phyloP scores from a whole-genome alignment of 2,113 vertebrate genomes.

The Sclerurus mexicanus region DNA sequence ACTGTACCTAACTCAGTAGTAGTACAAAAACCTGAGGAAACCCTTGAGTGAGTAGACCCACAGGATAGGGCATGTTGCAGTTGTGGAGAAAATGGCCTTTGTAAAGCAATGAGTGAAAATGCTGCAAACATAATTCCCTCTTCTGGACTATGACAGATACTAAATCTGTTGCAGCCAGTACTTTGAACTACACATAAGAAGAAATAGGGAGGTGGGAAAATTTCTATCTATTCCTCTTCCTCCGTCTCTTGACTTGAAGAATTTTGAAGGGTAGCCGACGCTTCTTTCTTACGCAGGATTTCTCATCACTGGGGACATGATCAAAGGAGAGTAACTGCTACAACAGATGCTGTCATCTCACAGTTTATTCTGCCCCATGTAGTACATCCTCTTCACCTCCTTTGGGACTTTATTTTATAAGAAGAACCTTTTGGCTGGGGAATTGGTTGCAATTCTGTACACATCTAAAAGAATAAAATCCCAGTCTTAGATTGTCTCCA shows the following conservation, averaged over 20 bases:
- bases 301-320: not conserved
- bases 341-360: not conserved
- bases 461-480: not conserved
- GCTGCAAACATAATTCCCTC: not conserved
- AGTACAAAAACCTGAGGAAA: not conserved
- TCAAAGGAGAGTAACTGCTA: not conserved
- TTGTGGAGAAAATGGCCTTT: not conserved
- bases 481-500: not conserved
- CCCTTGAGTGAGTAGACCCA: not conserved
- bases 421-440: not conserved
- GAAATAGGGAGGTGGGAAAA: not conserved
- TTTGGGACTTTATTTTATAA: not conserved
- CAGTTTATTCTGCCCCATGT: rapidly evolving
- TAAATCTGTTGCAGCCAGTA: not conserved
- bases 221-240: not conserved
- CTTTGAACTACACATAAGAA: not conserved
- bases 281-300: not conserved
- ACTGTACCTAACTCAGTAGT: not conserved
- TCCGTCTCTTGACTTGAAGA: not conserved
- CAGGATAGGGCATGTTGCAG: not conserved
- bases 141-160: not conserved
- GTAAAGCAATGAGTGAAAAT: not conserved
- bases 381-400: not conserved
- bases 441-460: not conserved
- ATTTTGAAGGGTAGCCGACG: not conserved